Percentiles rank a stretch among this genome's conserved stretches.
Evolutionary conservation across 1,140 invertebrate species (phyloP).

Genomic region (Helicoverpa zea): DNA sequence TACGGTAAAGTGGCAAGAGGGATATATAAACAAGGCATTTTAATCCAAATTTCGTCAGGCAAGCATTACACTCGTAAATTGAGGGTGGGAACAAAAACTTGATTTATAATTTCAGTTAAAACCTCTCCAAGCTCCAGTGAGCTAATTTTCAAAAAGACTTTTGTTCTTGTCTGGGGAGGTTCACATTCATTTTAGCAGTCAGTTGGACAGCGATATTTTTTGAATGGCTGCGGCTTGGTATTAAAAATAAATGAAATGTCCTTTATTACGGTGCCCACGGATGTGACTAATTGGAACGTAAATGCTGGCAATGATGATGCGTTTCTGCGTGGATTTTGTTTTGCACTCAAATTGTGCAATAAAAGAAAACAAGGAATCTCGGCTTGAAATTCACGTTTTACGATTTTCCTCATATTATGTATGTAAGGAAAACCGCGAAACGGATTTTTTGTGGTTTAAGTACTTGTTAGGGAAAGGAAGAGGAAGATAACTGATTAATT

Average conservation of each 20-base stretch:
- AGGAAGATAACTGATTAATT: constrained; percentile 12
- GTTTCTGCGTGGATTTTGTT: constrained; percentile 2
- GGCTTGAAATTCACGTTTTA: constrained; percentile 2
- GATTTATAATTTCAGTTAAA: constrained; percentile 49
- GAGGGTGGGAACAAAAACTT: constrained; percentile 43
- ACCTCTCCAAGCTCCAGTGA: constrained; percentile 42
- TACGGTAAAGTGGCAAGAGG: constrained; percentile 42
- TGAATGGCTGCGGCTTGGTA: constrained; percentile 54
- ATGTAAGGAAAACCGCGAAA: constrained; percentile 7
- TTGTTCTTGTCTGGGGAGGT: constrained; percentile 57
- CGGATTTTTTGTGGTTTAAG: background rate
- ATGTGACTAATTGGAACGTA: constrained; percentile 47
- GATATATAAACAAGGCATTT: constrained; percentile 47
- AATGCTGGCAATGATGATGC: constrained; percentile 45
- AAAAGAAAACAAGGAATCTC: constrained; percentile 2
- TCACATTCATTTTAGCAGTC: constrained; percentile 58
- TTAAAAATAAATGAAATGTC: constrained; percentile 62
- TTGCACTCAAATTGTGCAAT: background rate
- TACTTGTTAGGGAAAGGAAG: background rate
- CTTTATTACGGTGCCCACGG: constrained; percentile 49
- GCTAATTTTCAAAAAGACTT: constrained; percentile 58
- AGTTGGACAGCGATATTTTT: constrained; percentile 51
- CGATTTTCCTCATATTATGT: background rate
- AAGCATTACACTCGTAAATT: constrained; percentile 42
- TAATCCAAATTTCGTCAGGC: constrained; percentile 46